Base-by-base conservation (phyloP, 2,888 invertebrate species). In the Petrolisthes cinctipes region DNA sequence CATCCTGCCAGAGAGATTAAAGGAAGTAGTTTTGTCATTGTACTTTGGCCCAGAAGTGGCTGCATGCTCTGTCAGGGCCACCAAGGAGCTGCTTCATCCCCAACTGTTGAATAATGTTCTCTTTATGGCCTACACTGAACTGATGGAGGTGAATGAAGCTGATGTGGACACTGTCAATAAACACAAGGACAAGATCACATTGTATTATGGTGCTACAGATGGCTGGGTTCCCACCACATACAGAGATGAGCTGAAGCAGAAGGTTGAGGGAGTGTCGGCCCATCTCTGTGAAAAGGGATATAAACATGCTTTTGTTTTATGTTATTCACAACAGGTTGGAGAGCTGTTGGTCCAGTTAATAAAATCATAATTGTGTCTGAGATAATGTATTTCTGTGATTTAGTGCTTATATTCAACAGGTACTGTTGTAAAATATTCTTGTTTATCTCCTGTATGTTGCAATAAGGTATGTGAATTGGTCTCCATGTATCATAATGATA, bases 251-350 rank as follows among this genome's bases (percentile, higher is more conserved):
- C 93, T 98, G 87, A 94, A 94, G 90, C 91, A 93, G 37, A 93
- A 93, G 86, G 94, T 95, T 92, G 95, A 96, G 0, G 93, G 94
- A 86, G 93, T 95, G 7, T 94, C 95, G 91, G 95, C 95, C 4
- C 92, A 94, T 89, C 92, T 96, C 37, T 95, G 95, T 92, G 93
- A 94, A 37, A 93, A 94, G 80, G 94, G 94, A 37, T 94, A 94
- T 91, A 94, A 94, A 61, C 98, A 98, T 93, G 95, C 96, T 4
- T 98, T 97, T 94, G 97, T 97, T 5, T 92, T 98, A 73, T 91
- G 92, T 71, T 91, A 92, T 56, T 92, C 93, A 86, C 90, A 91
- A 56, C 92, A 92, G 82, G 92, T 93, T 92, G 93, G 76, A 4
- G 68, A 80, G 53, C 76, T 78, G 37, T 17, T 87, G 6, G 71